phyloP scores from a whole-genome alignment of 2,888 invertebrate species.

The Trachelus stipa region DNA sequence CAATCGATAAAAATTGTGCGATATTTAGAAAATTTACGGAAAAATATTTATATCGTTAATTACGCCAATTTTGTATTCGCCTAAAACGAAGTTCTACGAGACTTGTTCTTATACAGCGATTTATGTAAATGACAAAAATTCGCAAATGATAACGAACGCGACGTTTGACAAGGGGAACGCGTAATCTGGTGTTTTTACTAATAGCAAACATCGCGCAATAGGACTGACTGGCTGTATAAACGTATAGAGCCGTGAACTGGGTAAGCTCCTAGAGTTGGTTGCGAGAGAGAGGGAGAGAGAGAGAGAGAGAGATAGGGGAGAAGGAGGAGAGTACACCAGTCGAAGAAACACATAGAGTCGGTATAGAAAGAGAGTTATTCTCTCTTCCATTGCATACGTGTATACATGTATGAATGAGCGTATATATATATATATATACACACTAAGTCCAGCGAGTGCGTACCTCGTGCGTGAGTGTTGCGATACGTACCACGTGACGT shows the following conservation, averaged over 20 bases:
- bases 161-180: neutral
- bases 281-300: neutral
- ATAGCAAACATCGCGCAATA: neutral
- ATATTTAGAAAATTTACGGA: neutral
- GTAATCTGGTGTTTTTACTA: constrained; percentile 9
- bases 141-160: neutral
- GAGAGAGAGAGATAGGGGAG: neutral
- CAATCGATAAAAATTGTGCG: neutral
- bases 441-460: neutral
- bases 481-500: constrained; percentile 61
- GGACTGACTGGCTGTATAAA: constrained; percentile 1
- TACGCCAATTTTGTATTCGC: too few relatives aligned
- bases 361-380: neutral
- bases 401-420: constrained; percentile 8
- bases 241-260: neutral
- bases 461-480: constrained; percentile 38
- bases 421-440: neutral
- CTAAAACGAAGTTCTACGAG: too few relatives aligned
- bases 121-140: neutral
- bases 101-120: neutral
- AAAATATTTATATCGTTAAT: too few relatives aligned
- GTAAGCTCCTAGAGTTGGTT: constrained; percentile 11
- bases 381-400: constrained; percentile 21
- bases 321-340: neutral
- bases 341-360: constrained; percentile 3